Evolutionary conservation across 37 sponge, comb jelly and placozoan species (phyloP).

Genomic region (Hormiphora californensis): DNA sequence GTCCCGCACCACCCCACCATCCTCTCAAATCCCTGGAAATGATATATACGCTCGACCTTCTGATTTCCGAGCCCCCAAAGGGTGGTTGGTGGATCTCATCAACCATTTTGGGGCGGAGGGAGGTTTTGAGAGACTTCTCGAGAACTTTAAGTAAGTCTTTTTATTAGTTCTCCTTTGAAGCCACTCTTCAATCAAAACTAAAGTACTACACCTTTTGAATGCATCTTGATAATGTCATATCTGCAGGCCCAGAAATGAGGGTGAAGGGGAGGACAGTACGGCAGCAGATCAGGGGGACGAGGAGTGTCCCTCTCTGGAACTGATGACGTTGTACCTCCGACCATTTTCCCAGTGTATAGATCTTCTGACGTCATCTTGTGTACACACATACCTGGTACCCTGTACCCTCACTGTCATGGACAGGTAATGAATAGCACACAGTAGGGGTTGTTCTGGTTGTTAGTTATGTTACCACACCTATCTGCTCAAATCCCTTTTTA

Average conservation of each 20-base stretch:
- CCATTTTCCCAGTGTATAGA: conserved; percentile 87
- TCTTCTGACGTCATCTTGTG: conserved; percentile 63
- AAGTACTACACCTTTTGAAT: too few species aligned
- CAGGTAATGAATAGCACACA: neutral
- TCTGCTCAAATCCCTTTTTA: too few species aligned
- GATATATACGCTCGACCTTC: conserved; percentile 4
- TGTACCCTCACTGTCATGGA: too few species aligned
- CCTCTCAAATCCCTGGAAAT: conserved; percentile 45
- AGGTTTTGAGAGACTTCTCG: conserved; percentile 69
- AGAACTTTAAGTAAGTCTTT: conserved; percentile 37
- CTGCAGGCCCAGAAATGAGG: too few species aligned
- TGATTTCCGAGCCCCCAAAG: conserved; percentile 53
- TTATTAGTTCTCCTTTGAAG: too few species aligned
- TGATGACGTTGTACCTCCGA: conserved; percentile 55
- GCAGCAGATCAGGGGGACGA: too few species aligned
- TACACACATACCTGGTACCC: conserved; percentile 71
- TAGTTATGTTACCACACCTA: too few species aligned
- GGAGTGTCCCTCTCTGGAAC: too few species aligned
- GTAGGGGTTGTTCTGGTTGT: neutral
- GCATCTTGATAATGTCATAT: too few species aligned
- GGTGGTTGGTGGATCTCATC: conserved; percentile 86
- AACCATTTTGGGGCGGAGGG: conserved; percentile 78
- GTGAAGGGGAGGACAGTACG: too few species aligned
- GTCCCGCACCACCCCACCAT: conserved; percentile 13
- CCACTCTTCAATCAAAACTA: too few species aligned